A percentile compares a stretch with the other conserved stretches of the same genome.
These are phyloP conservation scores for Seriola quinqueradiata DNA, from an alignment of 2,113 vertebrate species.

Conservation along the genomic window DNA sequence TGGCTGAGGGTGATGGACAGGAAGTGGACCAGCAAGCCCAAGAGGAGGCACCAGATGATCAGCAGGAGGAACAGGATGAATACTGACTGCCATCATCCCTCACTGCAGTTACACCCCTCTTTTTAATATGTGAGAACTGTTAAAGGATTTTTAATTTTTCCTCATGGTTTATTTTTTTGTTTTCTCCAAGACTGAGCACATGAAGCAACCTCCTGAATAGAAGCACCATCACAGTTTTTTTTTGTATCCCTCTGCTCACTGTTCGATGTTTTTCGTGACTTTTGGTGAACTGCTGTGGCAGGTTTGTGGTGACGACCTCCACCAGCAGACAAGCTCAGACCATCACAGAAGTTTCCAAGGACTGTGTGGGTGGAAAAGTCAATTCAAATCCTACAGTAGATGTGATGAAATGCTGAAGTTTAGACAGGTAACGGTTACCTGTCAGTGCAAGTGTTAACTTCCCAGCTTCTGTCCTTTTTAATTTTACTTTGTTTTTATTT, in stretches of 20 bases:
- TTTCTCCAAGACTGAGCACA: slow-evolving; percentile 90
- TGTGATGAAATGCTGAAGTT: slow-evolving; percentile 77
- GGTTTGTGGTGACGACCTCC: slow-evolving; percentile 81
- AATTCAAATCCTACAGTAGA: slow-evolving; percentile 68
- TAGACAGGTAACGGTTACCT: slow-evolving; percentile 67
- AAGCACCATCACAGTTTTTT: slow-evolving; percentile 70
- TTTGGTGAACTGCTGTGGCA: slow-evolving; percentile 88
- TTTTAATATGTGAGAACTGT: slow-evolving; percentile 90
- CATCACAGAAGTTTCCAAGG: slow-evolving; percentile 85
- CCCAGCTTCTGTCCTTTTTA: slow-evolving; percentile 63
- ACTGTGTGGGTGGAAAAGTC: slow-evolving; percentile 77
- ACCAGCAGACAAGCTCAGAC: slow-evolving; percentile 84
- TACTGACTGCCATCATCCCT: slow-evolving; percentile 88
- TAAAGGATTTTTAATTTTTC: slow-evolving; percentile 73
- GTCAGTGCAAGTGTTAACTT: slow-evolving; percentile 73
- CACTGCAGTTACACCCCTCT: slow-evolving; percentile 75
- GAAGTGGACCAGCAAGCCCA: slow-evolving; percentile 91
- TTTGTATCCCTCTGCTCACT: slow-evolving; percentile 72
- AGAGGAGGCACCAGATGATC: slow-evolving; percentile 89
- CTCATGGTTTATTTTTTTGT: slow-evolving; percentile 69
- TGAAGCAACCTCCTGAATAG: slow-evolving; percentile 88
- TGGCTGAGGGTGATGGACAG: slow-evolving; percentile 86
- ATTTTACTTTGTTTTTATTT: slow-evolving; percentile 56
- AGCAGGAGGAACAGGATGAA: slow-evolving; percentile 96
- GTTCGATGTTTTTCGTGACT: slow-evolving; percentile 87